phyloP scores from a whole-genome alignment of 2,113 vertebrate genomes.

The Gymnorhina tibicen region DNA sequence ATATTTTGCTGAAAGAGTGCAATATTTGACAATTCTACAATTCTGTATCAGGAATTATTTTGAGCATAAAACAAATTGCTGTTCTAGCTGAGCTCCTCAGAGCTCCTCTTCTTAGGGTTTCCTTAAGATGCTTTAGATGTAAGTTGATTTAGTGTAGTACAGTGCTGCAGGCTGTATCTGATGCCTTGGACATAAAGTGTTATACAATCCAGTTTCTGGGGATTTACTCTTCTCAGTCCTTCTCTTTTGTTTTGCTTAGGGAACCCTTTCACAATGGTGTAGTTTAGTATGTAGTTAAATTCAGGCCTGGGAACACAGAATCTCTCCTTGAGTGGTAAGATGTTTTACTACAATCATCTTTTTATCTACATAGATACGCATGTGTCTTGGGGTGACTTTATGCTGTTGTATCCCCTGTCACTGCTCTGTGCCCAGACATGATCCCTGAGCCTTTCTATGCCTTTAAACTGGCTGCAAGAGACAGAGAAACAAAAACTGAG shows the following conservation, averaged over 20 bases:
- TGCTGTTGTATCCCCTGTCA: too few species aligned
- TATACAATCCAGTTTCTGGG: not conserved
- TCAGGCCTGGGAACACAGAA: not conserved
- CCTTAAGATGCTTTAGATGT: not conserved
- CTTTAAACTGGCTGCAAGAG: too few species aligned
- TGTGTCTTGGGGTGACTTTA: too few species aligned
- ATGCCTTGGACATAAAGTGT: not conserved
- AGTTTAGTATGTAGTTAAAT: not conserved
- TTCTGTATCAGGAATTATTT: not conserved
- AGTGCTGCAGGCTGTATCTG: not conserved
- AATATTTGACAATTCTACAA: not conserved
- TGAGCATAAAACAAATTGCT: not conserved
- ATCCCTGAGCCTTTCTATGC: too few species aligned
- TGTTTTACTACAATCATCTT: not conserved
- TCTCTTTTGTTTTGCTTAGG: not conserved
- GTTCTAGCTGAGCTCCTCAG: not conserved
- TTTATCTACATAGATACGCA: not conserved
- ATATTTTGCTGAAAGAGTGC: not conserved
- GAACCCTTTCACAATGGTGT: not conserved
- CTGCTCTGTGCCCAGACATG: too few species aligned
- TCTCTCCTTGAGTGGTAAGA: not conserved
- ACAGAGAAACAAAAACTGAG: too few species aligned
- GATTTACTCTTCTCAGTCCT: not conserved
- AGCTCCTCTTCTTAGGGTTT: not conserved
- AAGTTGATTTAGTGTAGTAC: not conserved